Base-by-base conservation (phyloP, 2,797 vertebrate species). In the Graptemys geographica region DNA sequence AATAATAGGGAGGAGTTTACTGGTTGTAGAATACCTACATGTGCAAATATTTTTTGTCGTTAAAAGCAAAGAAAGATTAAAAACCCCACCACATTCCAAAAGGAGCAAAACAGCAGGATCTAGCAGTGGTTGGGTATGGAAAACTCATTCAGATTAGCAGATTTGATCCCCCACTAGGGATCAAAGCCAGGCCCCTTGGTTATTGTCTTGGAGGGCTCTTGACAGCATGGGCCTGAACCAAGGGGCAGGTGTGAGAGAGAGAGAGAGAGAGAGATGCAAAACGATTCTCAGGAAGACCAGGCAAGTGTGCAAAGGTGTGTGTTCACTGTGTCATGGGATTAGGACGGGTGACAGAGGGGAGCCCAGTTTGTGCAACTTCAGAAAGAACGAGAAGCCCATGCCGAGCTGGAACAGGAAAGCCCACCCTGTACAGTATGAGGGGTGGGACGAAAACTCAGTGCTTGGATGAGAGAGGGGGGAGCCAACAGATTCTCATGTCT, bases 1-100 rank as follows among this genome's bases (percentile, higher is more conserved):
- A 88, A 92, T 92, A 95, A 95, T 44, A 4, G 55, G 51, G 91
- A 96, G 90, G 86, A 84, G 65, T 92, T 93, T 86, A 92, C 59
- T 12, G 95, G 90, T 89, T 96, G 96, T 96, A 97, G 93, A 96
- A 96, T 90, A 93, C 91, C 83, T 94, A 94, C 84, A 92, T 98
- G 97, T 98, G 97, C 97, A 98, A 98, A 96, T 78, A 27, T 95
- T 89, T 92, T 92, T 81, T 95, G 2, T 92, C 93, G 69, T 84
- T 31, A 89, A 95, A 95, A 95, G 52, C 55, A 31, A 74, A 90
- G 72, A 37, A 69, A 92, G 88, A 93, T 47, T 90, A 94, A 74
- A 84, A 62, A 80, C 90, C 82, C 52, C 23, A 92, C 89, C 83
- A 94, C 95, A 94, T 95, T 96, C 81, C 33, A 92, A 86, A 96